Base-by-base conservation (phyloP, 1,140 invertebrate species). In the Aradophagus sp. region DNA sequence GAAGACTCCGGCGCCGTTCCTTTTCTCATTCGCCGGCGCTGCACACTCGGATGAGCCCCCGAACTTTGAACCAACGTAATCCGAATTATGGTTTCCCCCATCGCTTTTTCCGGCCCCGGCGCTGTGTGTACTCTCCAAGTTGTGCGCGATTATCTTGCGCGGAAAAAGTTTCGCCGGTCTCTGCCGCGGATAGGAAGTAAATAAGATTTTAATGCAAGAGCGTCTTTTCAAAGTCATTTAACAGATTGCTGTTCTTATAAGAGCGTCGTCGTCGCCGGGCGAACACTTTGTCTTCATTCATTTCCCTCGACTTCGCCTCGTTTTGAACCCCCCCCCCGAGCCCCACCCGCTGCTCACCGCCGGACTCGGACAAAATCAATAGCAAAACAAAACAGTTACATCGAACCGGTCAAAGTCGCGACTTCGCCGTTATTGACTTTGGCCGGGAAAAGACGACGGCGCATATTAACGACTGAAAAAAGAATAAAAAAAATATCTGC, bases 171-270 rank as follows among this genome's bases (percentile, higher is more conserved):
- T 65, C 26, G 42, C 65, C 36, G 52, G 42, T 66, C 55, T 66
- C n/a, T 62, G 58, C 52, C 70, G 59, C 36, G 62, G 58, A 65
- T 62, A 35, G 48, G 44, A 66, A 63, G 62, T 63, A 73, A 73
- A 67, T 73, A 73, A 73, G 69, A 73, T 73, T 67, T 73, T 73
- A 73, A 73, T 67, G 70, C 58, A 63, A 45, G 50, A 61, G 58
- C 70, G 52, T 67, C 70, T 73, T 73, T 73, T 73, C 70, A 53
- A 73, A 73, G 70, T 73, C 63, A 73, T 73, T 73, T 73, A 73
- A 67, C 70, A 67, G 70, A 73, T 73, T 73, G 70, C 70, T 42
- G 56, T 73, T 63, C 62, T 72, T 66, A 56, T 36, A 42, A 45
- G 55, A 68, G 55, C 69, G 26, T 39, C 45, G 48, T 53, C 55